These are phyloP conservation scores for Phytoseiulus persimilis DNA, from an alignment of 2,888 invertebrate genomes.

Conservation along the genomic window DNA sequence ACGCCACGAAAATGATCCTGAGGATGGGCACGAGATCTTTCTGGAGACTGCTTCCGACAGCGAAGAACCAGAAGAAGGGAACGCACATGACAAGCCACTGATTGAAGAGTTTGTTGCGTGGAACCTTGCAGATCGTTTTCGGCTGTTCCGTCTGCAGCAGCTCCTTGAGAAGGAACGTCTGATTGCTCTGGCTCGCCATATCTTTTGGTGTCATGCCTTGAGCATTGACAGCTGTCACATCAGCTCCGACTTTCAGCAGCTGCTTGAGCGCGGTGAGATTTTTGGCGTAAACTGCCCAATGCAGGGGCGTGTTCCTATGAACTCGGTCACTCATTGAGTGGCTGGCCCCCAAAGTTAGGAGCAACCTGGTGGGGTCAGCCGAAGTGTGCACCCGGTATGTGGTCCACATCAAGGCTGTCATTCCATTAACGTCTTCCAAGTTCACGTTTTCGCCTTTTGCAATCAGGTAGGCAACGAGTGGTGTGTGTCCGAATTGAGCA, in stretches of 20 bases:
- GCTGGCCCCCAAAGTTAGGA: slow-evolving; percentile 85
- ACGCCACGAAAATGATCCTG: not conserved
- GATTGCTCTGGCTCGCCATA: slow-evolving; percentile 59
- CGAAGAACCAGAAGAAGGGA: slow-evolving; percentile 29
- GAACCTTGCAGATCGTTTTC: slow-evolving; percentile 21
- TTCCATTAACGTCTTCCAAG: slow-evolving; percentile 77
- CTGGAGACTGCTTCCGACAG: slow-evolving; percentile 12
- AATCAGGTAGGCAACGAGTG: slow-evolving; percentile 89
- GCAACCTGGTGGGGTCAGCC: slow-evolving; percentile 75
- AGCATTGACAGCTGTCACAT: slow-evolving; percentile 54
- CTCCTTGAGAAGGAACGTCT: slow-evolving; percentile 64
- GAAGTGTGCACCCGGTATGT: slow-evolving; percentile 75
- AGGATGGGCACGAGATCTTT: slow-evolving; percentile 6
- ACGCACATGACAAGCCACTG: slow-evolving; percentile 38
- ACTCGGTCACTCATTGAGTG: slow-evolving; percentile 72
- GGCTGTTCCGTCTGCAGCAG: slow-evolving; percentile 58
- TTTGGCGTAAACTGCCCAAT: slow-evolving; percentile 88
- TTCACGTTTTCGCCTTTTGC: slow-evolving; percentile 87
- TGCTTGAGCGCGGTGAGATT: slow-evolving; percentile 82
- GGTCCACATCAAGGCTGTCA: slow-evolving; percentile 98
- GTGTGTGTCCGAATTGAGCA: slow-evolving; percentile 93
- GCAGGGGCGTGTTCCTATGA: slow-evolving; percentile 88
- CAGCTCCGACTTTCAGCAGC: slow-evolving; percentile 64
- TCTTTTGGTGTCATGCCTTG: slow-evolving; percentile 73
- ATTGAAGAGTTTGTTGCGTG: slow-evolving; percentile 33